These are phyloP conservation scores for Syrrhaptes paradoxus DNA, from an alignment of 2,113 vertebrate genomes.

Conservation along the genomic window DNA sequence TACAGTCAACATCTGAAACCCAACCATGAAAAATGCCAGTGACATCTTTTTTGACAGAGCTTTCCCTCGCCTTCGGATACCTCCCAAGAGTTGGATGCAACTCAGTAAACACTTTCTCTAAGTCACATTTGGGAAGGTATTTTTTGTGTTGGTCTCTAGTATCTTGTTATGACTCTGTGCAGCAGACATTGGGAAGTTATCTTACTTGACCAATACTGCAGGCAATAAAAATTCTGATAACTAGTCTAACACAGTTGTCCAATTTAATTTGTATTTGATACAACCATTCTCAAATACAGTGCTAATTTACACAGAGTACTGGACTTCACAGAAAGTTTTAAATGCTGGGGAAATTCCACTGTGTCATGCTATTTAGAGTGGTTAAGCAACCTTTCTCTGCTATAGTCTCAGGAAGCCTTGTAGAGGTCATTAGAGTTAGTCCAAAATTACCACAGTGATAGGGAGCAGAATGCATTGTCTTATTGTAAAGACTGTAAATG, in stretches of 20 bases:
- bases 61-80: not conserved
- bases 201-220: not conserved
- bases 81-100: not conserved
- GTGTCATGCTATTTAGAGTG: not conserved
- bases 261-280: not conserved
- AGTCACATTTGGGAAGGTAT: not conserved
- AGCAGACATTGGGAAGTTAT: not conserved
- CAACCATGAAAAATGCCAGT: not conserved
- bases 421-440: not conserved
- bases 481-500: not conserved
- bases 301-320: not conserved
- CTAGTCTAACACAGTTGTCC: not conserved
- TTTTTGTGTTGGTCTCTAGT: not conserved
- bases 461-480: not conserved
- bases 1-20: not conserved
- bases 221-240: not conserved
- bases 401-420: not conserved
- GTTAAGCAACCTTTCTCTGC: not conserved
- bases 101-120: not conserved
- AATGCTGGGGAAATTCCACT: not conserved
- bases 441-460: not conserved
- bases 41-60: not conserved
- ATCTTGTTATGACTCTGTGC: not conserved
- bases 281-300: not conserved
- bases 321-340: not conserved